Evolutionary conservation across 2,113 vertebrate species (phyloP).

Genomic region (Cyanistes caeruleus): DNA sequence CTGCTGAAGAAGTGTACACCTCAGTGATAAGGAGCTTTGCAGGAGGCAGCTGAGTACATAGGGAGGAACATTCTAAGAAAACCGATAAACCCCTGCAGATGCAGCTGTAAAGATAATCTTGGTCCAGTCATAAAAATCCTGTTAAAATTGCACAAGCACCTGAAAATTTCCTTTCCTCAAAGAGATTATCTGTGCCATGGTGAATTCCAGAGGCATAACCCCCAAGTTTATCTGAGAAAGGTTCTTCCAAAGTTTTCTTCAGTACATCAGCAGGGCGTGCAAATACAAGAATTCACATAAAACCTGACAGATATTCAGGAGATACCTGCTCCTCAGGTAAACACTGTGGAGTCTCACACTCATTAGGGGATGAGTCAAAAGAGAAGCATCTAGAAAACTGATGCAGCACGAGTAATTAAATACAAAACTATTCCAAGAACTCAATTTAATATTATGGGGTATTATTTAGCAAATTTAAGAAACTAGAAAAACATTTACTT

Average conservation of each 20-base stretch:
- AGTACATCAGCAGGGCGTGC: neutral
- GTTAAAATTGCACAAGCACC: slow-evolving; percentile 8
- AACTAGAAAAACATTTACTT: neutral
- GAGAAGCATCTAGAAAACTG: neutral
- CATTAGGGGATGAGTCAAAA: neutral
- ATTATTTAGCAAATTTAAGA: neutral
- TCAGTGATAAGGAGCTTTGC: neutral
- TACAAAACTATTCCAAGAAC: neutral
- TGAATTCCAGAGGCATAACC: neutral
- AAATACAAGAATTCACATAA: slow-evolving; percentile 45
- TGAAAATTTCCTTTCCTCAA: slow-evolving; percentile 18
- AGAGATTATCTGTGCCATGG: neutral
- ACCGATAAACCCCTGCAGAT: slow-evolving; percentile 45
- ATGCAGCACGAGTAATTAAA: neutral
- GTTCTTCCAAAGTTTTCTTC: neutral
- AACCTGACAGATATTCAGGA: neutral
- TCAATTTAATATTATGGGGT: neutral
- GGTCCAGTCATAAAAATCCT: neutral
- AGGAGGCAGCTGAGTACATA: neutral
- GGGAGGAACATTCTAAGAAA: slow-evolving; percentile 22
- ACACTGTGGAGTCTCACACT: neutral
- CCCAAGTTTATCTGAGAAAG: slow-evolving; percentile 35
- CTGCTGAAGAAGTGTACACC: neutral
- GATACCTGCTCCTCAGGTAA: slow-evolving; percentile 37
- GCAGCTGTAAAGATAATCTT: slow-evolving; percentile 51